Evolutionary conservation across 2,113 vertebrate genomes (phyloP), one percentile per base, ranked within the genome.

Genomic region (Psophia crepitans): DNA sequence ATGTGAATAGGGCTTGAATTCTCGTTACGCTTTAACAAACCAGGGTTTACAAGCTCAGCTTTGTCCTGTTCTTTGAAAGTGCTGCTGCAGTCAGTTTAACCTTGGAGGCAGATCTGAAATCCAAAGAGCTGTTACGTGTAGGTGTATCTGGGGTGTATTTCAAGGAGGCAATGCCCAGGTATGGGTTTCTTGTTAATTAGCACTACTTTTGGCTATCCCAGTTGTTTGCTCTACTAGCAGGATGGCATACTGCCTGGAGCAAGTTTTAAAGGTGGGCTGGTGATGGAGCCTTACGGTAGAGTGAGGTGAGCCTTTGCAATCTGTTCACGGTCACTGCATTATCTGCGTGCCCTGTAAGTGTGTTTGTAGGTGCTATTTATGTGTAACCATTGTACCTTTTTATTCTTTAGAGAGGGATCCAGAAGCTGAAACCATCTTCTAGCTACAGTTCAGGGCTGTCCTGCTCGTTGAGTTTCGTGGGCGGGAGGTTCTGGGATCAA

Each of bases 1-100:
- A 97, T 85, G 81, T 93, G 93, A 79, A 49, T 76, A 92, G 87
- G 81, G 70, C 94, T 87, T 95, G 93, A 94, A 96, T 80, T 87
- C 30, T 96, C 58, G 14, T 28, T 26, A 27, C 76, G 66, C 92
- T 96, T 95, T 95, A 73, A 93, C 84, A 91, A 44, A 17, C 2
- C 66, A 83, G 28, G 8, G 56, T 83, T 92, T 79, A 58, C 78
- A 91, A 80, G 44, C 54, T 49, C 33, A 70, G 74, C 63, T 89
- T 71, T 73, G 35, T 69, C 65, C 73, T 87, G n/a, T 49, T 87
- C 60, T 90, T 75, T 65, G 39, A 35, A 87, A 95, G 51, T 12
- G 48, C 73, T 5, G 2, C 76, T 84, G 76, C 76, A 64, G 94
- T 86, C 43, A 3, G 28, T n/a, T 71, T 30, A 41, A 7, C 60